These are phyloP conservation scores for Atlantisia rogersi DNA, from an alignment of 2,113 vertebrate species.

Conservation along the genomic window DNA sequence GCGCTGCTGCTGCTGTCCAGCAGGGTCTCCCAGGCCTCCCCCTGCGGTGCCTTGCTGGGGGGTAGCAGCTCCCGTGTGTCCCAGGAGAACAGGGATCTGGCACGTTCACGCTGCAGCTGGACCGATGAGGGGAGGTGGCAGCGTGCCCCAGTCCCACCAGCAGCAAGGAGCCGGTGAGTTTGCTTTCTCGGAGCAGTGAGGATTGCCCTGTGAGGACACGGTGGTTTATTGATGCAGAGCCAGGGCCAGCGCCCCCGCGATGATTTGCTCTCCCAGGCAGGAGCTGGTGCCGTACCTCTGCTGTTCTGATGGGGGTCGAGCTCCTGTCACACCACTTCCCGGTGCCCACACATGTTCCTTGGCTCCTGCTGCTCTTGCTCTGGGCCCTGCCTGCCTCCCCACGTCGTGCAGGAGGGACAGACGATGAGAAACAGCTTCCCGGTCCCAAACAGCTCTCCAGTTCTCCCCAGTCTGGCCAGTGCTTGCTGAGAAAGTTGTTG, in stretches of 20 bases:
- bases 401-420: background rate
- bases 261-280: background rate
- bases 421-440: background rate
- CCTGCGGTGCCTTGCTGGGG: background rate
- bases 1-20: background rate
- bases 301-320: background rate
- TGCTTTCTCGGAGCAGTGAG: background rate
- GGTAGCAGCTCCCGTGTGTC: background rate
- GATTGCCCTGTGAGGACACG: fast-evolving
- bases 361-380: background rate
- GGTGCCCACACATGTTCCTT: background rate
- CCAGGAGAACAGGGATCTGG: background rate
- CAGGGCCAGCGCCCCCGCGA: background rate
- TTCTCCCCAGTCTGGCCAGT: background rate
- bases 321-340: background rate
- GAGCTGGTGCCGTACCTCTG: background rate
- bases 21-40: background rate
- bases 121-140: background rate
- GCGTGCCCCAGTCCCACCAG: fast-evolving
- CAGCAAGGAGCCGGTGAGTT: background rate
- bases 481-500: conserved; percentile 13
- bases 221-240: background rate
- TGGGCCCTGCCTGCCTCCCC: background rate
- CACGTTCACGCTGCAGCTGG: background rate
- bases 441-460: too few relatives aligned